Conservation (phyloP, 53 echinoderm and acorn worm species). For the Mesocentrotus franciscanus region DNA sequence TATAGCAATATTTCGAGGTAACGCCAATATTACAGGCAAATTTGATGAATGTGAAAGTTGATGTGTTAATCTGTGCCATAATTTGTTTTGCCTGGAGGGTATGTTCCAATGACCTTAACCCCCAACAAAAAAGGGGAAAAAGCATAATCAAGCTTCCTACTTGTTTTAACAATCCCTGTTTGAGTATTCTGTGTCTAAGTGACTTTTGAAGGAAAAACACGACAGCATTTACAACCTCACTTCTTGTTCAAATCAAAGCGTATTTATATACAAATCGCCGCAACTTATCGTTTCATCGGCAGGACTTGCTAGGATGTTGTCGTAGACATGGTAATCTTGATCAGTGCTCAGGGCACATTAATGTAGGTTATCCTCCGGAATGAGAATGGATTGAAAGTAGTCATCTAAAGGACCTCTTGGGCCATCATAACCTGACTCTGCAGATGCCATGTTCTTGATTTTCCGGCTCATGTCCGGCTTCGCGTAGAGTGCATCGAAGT, state of each 20-base stretch:
- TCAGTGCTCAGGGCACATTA: not conserved
- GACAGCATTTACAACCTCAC: not conserved
- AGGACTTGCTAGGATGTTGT: not conserved
- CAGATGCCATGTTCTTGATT: not conserved
- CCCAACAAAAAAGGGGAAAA: too few relatives aligned
- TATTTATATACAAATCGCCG: not conserved
- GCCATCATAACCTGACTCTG: not conserved
- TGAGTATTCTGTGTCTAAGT: too few relatives aligned
- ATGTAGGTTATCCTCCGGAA: not conserved
- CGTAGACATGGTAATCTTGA: not conserved
- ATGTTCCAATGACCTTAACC: too few relatives aligned
- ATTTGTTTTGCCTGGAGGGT: too few relatives aligned
- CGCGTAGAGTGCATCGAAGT: not conserved
- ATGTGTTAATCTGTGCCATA: too few relatives aligned
- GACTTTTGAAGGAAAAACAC: too few relatives aligned
- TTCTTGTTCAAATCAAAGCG: not conserved
- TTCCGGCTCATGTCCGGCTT: constrained; percentile 37
- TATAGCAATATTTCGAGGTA: too few relatives aligned
- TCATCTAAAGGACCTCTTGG: not conserved
- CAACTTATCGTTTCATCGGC: not conserved
- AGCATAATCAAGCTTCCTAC: too few relatives aligned
- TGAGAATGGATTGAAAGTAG: not conserved
- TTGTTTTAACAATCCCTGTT: too few relatives aligned
- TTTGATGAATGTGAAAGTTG: too few relatives aligned
- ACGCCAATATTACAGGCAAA: too few relatives aligned